Conservation (phyloP, 2,888 invertebrate genomes). For the Drosophila austrosaltans region DNA sequence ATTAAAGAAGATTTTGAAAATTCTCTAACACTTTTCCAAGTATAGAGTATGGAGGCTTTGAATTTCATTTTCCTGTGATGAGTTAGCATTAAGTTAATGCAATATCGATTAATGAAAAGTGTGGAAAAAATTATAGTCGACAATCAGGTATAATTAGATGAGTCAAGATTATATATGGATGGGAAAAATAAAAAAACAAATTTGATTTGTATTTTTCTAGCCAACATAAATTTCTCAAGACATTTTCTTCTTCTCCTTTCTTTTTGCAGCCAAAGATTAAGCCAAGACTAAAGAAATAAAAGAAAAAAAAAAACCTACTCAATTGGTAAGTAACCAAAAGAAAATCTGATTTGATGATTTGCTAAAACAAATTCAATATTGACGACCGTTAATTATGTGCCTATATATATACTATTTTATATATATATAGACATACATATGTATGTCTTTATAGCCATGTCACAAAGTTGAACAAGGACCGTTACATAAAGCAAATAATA, state of each 20-base stretch:
- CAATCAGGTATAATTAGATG: constrained; percentile 29
- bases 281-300: constrained; percentile 22
- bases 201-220: background rate
- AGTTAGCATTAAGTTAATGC: constrained; percentile 32
- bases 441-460: background rate
- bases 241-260: constrained; percentile 12
- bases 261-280: constrained; percentile 69
- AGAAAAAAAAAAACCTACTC: constrained; percentile 14
- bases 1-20: too few relatives aligned
- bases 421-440: background rate
- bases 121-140: constrained; percentile 22
- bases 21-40: too few relatives aligned
- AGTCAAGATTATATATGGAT: constrained; percentile 17
- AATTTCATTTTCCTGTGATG: constrained; percentile 39
- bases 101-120: constrained; percentile 7
- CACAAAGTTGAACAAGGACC: constrained; percentile 63
- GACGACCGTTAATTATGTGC: constrained; percentile 52
- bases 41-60: constrained; percentile 9
- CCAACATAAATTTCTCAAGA: constrained; percentile 12
- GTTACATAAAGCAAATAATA: constrained; percentile 62
- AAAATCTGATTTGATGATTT: constrained; percentile 20
- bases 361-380: constrained; percentile 17
- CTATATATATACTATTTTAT: constrained; percentile 3
- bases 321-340: constrained; percentile 58
- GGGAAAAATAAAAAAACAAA: background rate